These are phyloP conservation scores for Cryptoprocta ferox DNA, from an alignment of 2,797 vertebrate genomes.

Conservation along the genomic window DNA sequence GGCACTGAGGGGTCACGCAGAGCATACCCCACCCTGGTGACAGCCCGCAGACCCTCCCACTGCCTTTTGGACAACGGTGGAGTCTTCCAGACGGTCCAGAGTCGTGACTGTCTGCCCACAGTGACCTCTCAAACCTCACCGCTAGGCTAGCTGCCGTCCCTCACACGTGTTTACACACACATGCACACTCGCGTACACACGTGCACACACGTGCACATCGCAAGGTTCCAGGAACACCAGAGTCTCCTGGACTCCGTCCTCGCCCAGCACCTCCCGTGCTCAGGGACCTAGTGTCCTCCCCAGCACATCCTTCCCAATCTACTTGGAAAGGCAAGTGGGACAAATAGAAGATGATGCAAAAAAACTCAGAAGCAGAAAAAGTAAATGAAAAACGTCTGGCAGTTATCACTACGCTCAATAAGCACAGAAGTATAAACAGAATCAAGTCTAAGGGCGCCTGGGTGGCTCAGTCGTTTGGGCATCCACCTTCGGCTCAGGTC, in stretches of 20 bases:
- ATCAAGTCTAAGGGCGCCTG: too few species aligned
- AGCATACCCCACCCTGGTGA: accelerated
- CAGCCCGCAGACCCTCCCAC: not conserved
- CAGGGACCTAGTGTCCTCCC: not conserved
- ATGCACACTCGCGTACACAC: too few species aligned
- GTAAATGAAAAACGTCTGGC: not conserved
- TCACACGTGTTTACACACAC: not conserved
- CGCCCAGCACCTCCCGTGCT: too few species aligned
- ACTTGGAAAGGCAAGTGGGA: not conserved
- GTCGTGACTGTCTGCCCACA: too few species aligned
- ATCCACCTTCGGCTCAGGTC: too few species aligned
- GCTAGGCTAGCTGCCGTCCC: not conserved
- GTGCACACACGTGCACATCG: not conserved
- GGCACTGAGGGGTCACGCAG: not conserved
- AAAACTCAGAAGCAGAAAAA: not conserved
- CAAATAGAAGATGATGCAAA: not conserved
- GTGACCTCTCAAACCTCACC: not conserved
- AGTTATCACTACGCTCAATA: not conserved
- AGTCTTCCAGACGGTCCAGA: not conserved
- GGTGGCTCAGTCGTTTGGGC: too few species aligned
- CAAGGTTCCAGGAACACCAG: not conserved
- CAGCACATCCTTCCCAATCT: not conserved
- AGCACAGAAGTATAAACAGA: not conserved
- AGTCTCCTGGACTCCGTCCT: not conserved
- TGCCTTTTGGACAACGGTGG: accelerated